Percentiles rank a stretch among this genome's conserved stretches.
phyloP scores from a whole-genome alignment of 2,888 invertebrate genomes.

The Standfussiana lucernea region DNA sequence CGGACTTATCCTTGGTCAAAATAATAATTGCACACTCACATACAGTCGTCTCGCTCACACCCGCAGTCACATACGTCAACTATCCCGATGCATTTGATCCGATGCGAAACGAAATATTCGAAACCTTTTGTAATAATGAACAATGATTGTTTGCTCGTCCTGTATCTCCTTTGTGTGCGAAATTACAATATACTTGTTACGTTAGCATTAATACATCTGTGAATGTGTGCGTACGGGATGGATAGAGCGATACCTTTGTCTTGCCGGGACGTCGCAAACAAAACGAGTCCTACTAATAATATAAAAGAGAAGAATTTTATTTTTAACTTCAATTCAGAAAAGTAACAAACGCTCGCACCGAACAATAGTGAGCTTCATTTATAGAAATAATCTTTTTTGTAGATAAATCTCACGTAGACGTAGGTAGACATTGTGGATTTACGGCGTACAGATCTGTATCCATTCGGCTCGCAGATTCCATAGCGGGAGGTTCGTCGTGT shows the following conservation, averaged over 20 bases:
- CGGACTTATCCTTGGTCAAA: slow-evolving; percentile 90
- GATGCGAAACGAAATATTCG: slow-evolving; percentile 90
- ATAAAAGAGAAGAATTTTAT: slow-evolving; percentile 90
- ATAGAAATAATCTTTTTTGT: slow-evolving; percentile 90
- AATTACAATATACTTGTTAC: slow-evolving; percentile 91
- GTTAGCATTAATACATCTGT: slow-evolving; percentile 84
- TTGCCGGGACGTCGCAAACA: slow-evolving; percentile 90
- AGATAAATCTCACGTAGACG: slow-evolving; percentile 89
- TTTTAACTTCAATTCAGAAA: slow-evolving; percentile 90
- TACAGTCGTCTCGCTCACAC: slow-evolving; percentile 82
- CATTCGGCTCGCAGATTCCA: slow-evolving; percentile 83
- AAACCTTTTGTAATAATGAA: slow-evolving; percentile 91
- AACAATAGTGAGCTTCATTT: slow-evolving; percentile 89
- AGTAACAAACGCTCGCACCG: slow-evolving; percentile 88
- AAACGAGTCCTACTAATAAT: slow-evolving; percentile 89
- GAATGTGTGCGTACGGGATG: slow-evolving; percentile 88
- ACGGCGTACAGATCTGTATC: slow-evolving; percentile 81
- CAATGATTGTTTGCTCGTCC: slow-evolving; percentile 91
- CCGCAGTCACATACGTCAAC: slow-evolving; percentile 82
- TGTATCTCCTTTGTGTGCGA: slow-evolving; percentile 90
- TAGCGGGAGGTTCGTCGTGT: slow-evolving; percentile 82
- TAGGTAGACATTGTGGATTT: slow-evolving; percentile 85
- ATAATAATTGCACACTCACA: slow-evolving; percentile 89
- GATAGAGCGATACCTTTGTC: slow-evolving; percentile 90
- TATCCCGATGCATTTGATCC: slow-evolving; percentile 89